phyloP scores from a whole-genome alignment of 92 coral and sea anemone genomes.

The Porites lobata region DNA sequence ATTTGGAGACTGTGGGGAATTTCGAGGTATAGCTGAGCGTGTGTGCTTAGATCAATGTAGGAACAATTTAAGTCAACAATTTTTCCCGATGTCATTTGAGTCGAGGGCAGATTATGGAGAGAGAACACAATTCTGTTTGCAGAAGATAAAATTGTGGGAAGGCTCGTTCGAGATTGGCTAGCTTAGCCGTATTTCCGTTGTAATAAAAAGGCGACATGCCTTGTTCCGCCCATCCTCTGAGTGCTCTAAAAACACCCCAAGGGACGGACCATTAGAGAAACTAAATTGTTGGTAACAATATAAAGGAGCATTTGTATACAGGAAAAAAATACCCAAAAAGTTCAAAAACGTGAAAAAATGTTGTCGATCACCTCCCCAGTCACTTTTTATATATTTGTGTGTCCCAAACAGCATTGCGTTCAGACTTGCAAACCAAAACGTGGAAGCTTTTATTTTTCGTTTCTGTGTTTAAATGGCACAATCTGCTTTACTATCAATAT shows the following conservation, averaged over 20 bases:
- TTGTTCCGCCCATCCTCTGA: not conserved
- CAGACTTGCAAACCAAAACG: too few species aligned
- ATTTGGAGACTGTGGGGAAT: too few species aligned
- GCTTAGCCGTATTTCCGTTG: constrained; percentile 4
- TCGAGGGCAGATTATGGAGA: constrained; percentile 32
- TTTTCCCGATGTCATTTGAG: constrained; percentile 41
- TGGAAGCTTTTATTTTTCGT: too few species aligned
- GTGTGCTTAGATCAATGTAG: constrained; percentile 48
- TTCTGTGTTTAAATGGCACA: too few species aligned
- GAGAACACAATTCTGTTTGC: constrained; percentile 24
- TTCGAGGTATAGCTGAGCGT: constrained; percentile 51
- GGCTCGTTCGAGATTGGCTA: constrained; percentile 17
- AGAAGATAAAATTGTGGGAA: constrained; percentile 6
- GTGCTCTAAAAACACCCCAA: constrained; percentile 11
- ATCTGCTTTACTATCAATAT: too few species aligned
- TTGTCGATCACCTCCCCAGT: too few species aligned
- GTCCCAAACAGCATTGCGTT: too few species aligned
- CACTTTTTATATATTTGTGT: too few species aligned
- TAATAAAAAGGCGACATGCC: not conserved
- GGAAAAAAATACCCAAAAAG: too few species aligned
- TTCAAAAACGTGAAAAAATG: too few species aligned
- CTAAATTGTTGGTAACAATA: constrained; percentile 2
- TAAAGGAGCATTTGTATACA: too few species aligned
- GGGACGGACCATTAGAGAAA: constrained; percentile 13
- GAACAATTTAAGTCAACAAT: constrained; percentile 33